A percentile compares a stretch with the other conserved stretches of the same genome.
Evolutionary conservation across 92 coral and sea anemone species (phyloP).

Genomic region (Isaurus tuberculatus): DNA sequence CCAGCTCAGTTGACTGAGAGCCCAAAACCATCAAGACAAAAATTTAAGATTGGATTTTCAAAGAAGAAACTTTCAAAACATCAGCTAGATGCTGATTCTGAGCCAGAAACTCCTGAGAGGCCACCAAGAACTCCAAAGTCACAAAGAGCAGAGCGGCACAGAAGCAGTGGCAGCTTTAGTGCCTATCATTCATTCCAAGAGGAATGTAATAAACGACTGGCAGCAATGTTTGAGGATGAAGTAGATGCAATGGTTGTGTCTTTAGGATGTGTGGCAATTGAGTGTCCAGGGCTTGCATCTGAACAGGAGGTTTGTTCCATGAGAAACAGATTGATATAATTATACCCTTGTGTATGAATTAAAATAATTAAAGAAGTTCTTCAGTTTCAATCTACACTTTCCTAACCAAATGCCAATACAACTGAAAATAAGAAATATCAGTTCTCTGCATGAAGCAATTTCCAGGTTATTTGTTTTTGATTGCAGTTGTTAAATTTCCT

Average conservation of each 20-base stretch:
- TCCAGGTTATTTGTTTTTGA: no score
- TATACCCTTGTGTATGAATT: no score
- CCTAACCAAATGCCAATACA: no score
- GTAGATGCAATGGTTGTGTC: constrained; percentile 44
- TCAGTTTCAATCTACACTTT: no score
- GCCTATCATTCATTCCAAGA: constrained; percentile 36
- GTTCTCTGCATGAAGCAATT: no score
- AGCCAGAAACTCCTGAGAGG: constrained; percentile 41
- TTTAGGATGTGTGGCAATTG: constrained; percentile 24
- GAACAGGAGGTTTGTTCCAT: constrained; percentile 32
- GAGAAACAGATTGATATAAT: not conserved
- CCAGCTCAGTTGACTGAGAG: not conserved
- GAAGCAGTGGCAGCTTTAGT: not conserved
- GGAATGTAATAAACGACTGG: constrained; percentile 27
- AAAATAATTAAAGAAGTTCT: no score
- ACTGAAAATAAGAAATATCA: no score
- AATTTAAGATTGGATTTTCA: constrained; percentile 22
- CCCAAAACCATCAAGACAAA: constrained; percentile 29
- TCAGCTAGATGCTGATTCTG: constrained; percentile 25
- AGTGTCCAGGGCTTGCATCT: constrained; percentile 43
- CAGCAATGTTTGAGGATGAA: constrained; percentile 23
- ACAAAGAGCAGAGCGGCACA: not conserved
- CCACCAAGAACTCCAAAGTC: constrained; percentile 19
- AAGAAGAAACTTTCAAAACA: constrained; percentile 29
- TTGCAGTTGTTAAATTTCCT: no score